phyloP scores from a whole-genome alignment of 1,140 invertebrate species.

The Bombus fervidus region DNA sequence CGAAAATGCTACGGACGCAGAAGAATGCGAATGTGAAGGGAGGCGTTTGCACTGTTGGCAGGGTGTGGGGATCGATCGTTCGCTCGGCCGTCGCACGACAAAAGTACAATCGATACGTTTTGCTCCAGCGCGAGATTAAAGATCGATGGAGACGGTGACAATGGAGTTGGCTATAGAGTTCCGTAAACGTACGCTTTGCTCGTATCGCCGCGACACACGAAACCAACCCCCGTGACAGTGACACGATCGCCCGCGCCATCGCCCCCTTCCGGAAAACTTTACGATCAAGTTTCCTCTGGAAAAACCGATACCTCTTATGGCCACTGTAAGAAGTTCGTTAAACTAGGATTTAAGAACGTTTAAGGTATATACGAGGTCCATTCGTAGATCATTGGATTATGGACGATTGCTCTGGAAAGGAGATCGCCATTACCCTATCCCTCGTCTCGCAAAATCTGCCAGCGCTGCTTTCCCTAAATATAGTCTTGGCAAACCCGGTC shows the following conservation, averaged over 20 bases:
- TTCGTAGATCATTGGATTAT: not conserved
- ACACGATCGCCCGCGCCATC: slow-evolving; percentile 33
- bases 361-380: not conserved
- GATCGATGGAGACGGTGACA: slow-evolving; percentile 67
- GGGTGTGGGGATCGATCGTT: not conserved
- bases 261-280: not conserved
- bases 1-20: slow-evolving; percentile 30
- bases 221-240: slow-evolving; percentile 13
- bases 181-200: slow-evolving; percentile 51
- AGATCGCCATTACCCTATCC: not conserved
- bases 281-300: not conserved
- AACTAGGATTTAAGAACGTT: not conserved
- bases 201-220: slow-evolving; percentile 21
- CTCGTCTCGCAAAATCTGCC: no score
- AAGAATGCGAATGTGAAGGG: not conserved
- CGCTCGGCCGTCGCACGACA: slow-evolving; percentile 27
- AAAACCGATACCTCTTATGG: not conserved
- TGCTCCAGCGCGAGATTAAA: slow-evolving; percentile 63
- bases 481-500: not conserved
- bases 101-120: slow-evolving; percentile 68
- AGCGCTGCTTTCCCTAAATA: not conserved
- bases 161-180: slow-evolving; percentile 48
- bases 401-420: not conserved
- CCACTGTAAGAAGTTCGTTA: no score
- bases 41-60: not conserved